Base-by-base conservation (phyloP, 2,797 vertebrate species). In the Okamejei kenojei region DNA sequence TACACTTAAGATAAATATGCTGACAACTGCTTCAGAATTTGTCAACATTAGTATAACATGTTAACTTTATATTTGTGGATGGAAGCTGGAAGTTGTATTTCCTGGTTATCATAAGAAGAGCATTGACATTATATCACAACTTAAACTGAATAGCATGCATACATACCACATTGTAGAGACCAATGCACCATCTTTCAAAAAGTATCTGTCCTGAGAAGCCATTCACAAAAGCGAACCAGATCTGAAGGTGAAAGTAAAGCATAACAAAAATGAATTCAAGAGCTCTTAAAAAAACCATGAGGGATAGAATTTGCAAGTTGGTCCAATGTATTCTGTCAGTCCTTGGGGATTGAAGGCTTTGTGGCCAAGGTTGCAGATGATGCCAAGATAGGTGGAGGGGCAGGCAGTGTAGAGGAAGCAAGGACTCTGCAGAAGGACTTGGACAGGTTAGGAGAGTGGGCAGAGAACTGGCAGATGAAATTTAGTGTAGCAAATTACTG, bases 191-290 rank as follows among this genome's bases (percentile, higher is more conserved):
- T 94, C 99, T 97, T 94, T 99, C 99, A 95, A 99, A 99, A 86
- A 99, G 98, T 95, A 99, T 99, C 96, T 99, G 99, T 94, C 99
- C 99, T 73, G 99, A 99, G 96, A 99, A 99, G 93, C 99, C 99
- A 93, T 99, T 99, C 94, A 99, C 98, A 93, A 99, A 99, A 7
- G 99, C 99, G 95, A 99, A 99, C 99, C 99, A 99, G 96, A 99
- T 97, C 99, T 99, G 95, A 94, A 95, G 95, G 94, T 93, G 94
- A 38, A 95, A 61, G 95, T 93, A 95, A 93, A 77, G 94, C 0
- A 71, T 8, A 61, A 17, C 15, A 35, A 17, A 1, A 84, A 61
- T 84, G 23, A 58, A 1, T 29, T 84, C 23, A 19, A 35, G 10
- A 32, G n/a, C 9, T 21, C 19, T 32, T 84, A 35, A 7, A 61